Evolutionary conservation across 2,113 vertebrate species (phyloP).

Genomic region (Ammodytes marinus): DNA sequence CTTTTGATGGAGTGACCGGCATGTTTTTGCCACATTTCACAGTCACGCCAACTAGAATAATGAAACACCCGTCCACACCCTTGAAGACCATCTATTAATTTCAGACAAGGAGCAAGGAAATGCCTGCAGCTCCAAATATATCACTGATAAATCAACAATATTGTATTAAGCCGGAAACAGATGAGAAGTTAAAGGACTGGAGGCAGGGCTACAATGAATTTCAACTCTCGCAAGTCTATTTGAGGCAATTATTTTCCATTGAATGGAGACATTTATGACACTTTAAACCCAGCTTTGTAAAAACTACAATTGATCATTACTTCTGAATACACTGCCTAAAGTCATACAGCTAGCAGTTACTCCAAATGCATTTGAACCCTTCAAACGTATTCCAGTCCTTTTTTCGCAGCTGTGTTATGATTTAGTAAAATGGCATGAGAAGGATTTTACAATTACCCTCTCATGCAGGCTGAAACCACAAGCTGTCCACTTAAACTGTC

Average conservation of each 20-base stretch:
- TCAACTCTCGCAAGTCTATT: conserved; percentile 86
- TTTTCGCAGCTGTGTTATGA: conserved; percentile 46
- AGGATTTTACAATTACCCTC: conserved; percentile 40
- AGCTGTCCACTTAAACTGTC: conserved; percentile 39
- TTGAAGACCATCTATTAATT: conserved; percentile 94
- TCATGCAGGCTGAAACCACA: conserved; percentile 17
- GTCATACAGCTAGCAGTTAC: conserved; percentile 64
- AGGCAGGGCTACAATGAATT: conserved; percentile 92
- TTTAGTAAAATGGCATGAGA: conserved; percentile 35
- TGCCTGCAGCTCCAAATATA: conserved; percentile 93
- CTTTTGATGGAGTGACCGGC: conserved; percentile 91
- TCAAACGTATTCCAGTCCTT: conserved; percentile 32
- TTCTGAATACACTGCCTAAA: conserved; percentile 70
- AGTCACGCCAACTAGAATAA: conserved; percentile 89
- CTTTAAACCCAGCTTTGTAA: conserved; percentile 86
- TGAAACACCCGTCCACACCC: conserved; percentile 89
- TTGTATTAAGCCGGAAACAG: conserved; percentile 95
- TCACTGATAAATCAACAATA: conserved; percentile 99
- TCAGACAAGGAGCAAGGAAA: conserved; percentile 86
- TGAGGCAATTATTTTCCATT: conserved; percentile 90
- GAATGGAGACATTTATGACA: conserved; percentile 85
- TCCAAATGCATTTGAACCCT: conserved; percentile 64
- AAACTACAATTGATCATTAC: conserved; percentile 85
- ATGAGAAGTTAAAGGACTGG: conserved; percentile 91
- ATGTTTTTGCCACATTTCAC: conserved; percentile 87